Percentiles rank a stretch among this genome's conserved stretches.
Conservation (phyloP, 2,797 vertebrate species). For the Muraenolepis orangiensis region DNA sequence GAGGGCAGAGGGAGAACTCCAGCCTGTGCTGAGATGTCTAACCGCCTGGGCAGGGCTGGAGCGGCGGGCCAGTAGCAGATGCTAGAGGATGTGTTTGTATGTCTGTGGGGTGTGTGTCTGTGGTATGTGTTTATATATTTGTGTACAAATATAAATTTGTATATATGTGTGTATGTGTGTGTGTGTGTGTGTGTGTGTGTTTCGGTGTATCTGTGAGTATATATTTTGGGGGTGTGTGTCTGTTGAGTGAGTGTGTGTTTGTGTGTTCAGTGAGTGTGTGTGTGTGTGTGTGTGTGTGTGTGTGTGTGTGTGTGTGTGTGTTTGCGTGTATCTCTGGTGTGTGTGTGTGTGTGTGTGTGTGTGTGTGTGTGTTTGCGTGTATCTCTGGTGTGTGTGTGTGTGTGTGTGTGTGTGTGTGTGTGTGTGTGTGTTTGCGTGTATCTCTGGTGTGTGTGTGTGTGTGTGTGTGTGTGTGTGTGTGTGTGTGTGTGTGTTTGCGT, state of each 20-base stretch:
- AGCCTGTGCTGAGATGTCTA: conserved; percentile 61
- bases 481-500: conserved; percentile 6
- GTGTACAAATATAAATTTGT: not conserved
- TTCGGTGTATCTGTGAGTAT: not conserved
- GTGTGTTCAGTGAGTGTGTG: not conserved
- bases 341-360: not conserved
- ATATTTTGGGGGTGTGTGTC: not conserved
- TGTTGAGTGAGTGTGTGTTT: not conserved
- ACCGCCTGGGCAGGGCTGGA: conserved; percentile 33
- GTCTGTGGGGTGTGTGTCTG: not conserved
- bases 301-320: not conserved
- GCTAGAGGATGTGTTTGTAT: conserved; percentile 13
- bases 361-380: not conserved
- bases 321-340: not conserved
- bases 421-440: not conserved
- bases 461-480: not conserved
- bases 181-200: conserved; percentile 2
- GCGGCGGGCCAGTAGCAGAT: conserved; percentile 41
- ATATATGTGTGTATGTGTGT: not conserved
- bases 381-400: not conserved
- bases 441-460: not conserved
- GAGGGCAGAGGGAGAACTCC: conserved; percentile 68
- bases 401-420: not conserved
- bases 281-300: not conserved
- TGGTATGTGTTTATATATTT: not conserved